Base-by-base conservation (phyloP, 2,888 invertebrate genomes). In the Hermodice carunculata region DNA sequence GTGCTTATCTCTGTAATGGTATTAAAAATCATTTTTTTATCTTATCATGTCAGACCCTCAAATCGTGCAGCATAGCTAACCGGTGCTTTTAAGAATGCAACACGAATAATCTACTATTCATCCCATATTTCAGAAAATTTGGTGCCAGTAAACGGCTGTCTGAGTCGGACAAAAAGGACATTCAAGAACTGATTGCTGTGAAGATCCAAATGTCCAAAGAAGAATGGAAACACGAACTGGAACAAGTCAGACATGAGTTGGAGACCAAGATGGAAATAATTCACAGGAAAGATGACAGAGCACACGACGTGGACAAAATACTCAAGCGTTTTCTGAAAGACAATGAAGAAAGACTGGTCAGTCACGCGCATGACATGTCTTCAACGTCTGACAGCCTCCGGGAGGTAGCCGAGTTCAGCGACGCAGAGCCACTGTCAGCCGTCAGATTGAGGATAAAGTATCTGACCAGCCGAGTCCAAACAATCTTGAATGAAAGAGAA, bases 161-260 rank as follows among this genome's bases (percentile, higher is more conserved):
- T 11, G 70, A 70, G 57, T 34, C 43, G 4, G 70, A 70, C 61
- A 67, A 67, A 37, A 68, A 67, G 28, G 67, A 70, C 34, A 59
- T 70, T 51, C 51, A 44, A 28, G 70, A 70, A 32, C 52, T 70
- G 48, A 57, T 70, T 34, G 70, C 68, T 11, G 46, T 64, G 19
- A 70, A 68, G 57, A 60, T 70, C 32, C 70, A 70, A 49, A 29
- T 70, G 43, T 52, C 63, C 19, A 65, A 66, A 29, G 70, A 70
- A 26, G 68, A 70, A 40, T 70, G 70, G 70, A 40, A 56, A 1
- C 46, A 59, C n/a, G 67, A 69, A 58, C 37, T 67, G 28, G 61
- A 64, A 26, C 52, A 54, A 46, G 54, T 67, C 5, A 29, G 49
- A 2, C 29, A 58, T 5, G 46, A 58, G 57, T 34, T 64, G 17